A percentile compares a stretch with the other conserved stretches of the same genome.
Evolutionary conservation across 1,140 invertebrate species (phyloP).

Genomic region (Cecropterus lyciades): DNA sequence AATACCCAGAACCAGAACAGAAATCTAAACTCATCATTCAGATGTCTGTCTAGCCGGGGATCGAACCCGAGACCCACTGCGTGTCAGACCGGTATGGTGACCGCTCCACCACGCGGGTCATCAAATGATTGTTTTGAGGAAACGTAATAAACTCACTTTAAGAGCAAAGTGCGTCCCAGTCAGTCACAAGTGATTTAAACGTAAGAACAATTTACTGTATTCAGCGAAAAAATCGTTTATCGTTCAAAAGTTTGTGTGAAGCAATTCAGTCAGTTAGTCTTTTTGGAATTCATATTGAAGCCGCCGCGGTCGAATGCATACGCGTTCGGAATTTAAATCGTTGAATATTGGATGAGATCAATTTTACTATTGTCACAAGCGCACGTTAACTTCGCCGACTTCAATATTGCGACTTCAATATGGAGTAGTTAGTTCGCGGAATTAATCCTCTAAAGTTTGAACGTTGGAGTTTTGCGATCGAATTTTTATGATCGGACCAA

Average conservation of each 20-base stretch:
- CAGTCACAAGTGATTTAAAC: too few relatives aligned
- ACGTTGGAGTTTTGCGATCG: not conserved
- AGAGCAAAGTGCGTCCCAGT: too few relatives aligned
- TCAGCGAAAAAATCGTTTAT: not conserved
- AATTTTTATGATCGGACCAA: conserved; percentile 27
- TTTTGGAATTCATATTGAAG: conserved; percentile 21
- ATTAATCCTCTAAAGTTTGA: conserved; percentile 13
- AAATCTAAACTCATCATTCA: too few relatives aligned
- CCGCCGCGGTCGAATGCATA: conserved; percentile 12
- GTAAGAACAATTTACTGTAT: not conserved
- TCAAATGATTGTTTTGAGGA: too few relatives aligned
- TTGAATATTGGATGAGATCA: conserved; percentile 32
- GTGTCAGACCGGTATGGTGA: too few relatives aligned
- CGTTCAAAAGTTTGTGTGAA: not conserved
- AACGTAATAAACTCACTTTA: too few relatives aligned
- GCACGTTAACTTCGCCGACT: conserved; percentile 18
- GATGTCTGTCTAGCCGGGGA: too few relatives aligned
- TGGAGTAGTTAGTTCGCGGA: conserved; percentile 22
- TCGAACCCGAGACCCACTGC: too few relatives aligned
- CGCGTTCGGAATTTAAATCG: conserved; percentile 19
- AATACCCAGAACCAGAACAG: too few relatives aligned
- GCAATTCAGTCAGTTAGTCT: not conserved
- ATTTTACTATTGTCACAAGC: conserved; percentile 27
- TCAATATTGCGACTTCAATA: conserved; percentile 24
- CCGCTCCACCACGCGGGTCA: too few relatives aligned